Evolutionary conservation across 2,797 vertebrate species (phyloP).

Genomic region (Anas capensis): DNA sequence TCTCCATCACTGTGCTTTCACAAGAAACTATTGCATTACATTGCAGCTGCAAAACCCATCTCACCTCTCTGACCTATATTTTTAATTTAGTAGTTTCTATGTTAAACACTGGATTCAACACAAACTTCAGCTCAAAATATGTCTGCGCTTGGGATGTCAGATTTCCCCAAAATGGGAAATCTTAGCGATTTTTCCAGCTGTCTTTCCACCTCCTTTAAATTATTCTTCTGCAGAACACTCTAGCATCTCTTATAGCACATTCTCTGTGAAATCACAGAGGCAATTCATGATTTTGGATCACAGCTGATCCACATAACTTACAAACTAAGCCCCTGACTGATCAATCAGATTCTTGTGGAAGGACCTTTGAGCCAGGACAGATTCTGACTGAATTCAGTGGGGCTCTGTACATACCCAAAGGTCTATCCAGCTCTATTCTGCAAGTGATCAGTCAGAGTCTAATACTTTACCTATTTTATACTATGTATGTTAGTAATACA

Average conservation of each 20-base stretch:
- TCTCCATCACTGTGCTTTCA: conserved; percentile 8
- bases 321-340: conserved; percentile 41
- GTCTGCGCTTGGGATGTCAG: background rate
- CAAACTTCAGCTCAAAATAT: conserved; percentile 31
- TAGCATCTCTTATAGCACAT: conserved; percentile 3
- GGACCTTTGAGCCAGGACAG: conserved; percentile 15
- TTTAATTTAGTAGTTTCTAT: conserved; percentile 10
- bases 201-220: background rate
- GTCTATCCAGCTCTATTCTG: conserved; percentile 24
- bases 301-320: conserved; percentile 60
- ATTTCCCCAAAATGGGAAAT: conserved; percentile 65
- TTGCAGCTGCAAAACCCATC: conserved; percentile 34
- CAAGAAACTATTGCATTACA: background rate
- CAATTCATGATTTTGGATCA: conserved; percentile 56
- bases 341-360: conserved; percentile 27
- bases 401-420: background rate
- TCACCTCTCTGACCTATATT: background rate
- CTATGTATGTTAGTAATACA: conserved; percentile 5
- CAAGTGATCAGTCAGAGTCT: conserved; percentile 43
- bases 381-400: background rate
- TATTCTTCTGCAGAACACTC: conserved; percentile 29
- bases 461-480: conserved; percentile 33
- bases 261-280: conserved; percentile 71
- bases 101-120: background rate
- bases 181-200: background rate